A percentile compares a stretch with the other conserved stretches of the same genome.
Conservation (phyloP, 2,888 invertebrate genomes). For the Corbicula japonica region DNA sequence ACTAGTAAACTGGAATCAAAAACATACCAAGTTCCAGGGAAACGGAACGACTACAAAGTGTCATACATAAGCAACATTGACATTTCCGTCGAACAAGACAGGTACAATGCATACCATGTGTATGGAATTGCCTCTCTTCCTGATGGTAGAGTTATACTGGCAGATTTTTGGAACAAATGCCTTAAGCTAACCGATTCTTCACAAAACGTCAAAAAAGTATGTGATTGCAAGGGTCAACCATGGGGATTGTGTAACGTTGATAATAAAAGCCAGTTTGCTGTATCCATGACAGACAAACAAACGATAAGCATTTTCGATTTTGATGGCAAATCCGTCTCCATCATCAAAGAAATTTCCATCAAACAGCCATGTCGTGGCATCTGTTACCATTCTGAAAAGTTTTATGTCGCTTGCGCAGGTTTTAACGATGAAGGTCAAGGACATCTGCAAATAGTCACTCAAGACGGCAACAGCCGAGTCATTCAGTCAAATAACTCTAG, state of each 20-base stretch:
- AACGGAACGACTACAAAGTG: background rate
- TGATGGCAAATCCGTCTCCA: background rate
- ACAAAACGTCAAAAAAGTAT: background rate
- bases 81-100: background rate
- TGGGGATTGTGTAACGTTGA: slow-evolving; percentile 7
- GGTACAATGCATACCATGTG: background rate
- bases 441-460: background rate
- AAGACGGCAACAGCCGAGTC: background rate
- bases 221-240: background rate
- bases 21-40: background rate
- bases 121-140: background rate
- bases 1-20: background rate
- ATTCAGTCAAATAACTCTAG: background rate
- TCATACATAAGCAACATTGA: background rate
- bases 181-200: background rate
- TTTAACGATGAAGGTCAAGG: background rate
- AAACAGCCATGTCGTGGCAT: slow-evolving; percentile 8
- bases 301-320: background rate
- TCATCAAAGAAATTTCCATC: background rate
- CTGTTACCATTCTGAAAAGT: background rate
- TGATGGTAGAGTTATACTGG: background rate
- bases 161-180: background rate
- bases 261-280: background rate
- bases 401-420: slow-evolving; percentile 15
- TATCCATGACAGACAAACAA: background rate